phyloP scores from a whole-genome alignment of 2,797 vertebrate species.

The Discoglossus pictus region DNA sequence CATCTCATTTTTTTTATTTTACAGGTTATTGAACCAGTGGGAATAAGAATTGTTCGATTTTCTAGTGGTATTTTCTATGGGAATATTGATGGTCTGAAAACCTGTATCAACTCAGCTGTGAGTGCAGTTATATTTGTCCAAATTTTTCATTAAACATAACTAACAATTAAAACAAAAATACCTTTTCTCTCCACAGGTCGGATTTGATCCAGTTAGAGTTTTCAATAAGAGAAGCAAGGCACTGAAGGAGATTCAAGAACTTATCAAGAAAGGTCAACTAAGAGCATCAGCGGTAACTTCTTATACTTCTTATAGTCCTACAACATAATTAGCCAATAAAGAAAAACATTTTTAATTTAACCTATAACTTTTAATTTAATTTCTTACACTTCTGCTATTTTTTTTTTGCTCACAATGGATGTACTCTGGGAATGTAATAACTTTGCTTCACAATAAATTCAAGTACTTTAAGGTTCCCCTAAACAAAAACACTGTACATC shows the following conservation, averaged over 20 bases:
- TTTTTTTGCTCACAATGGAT: too few relatives aligned
- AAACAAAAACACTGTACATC: too few relatives aligned
- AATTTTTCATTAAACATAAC: too few relatives aligned
- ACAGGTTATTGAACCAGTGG: constrained; percentile 76
- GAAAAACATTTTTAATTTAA: too few relatives aligned
- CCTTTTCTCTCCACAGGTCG: constrained; percentile 68
- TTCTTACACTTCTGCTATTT: too few relatives aligned
- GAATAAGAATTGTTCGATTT: constrained; percentile 83
- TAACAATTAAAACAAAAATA: constrained; percentile 1
- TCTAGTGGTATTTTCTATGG: constrained; percentile 84
- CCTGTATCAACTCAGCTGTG: constrained; percentile 74
- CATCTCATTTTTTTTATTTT: too few relatives aligned
- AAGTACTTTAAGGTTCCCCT: too few relatives aligned
- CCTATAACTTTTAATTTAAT: too few relatives aligned
- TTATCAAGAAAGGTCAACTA: constrained; percentile 81
- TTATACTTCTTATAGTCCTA: too few relatives aligned
- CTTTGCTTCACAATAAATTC: too few relatives aligned
- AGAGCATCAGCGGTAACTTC: constrained; percentile 76
- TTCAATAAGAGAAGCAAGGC: constrained; percentile 85
- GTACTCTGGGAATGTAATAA: too few relatives aligned
- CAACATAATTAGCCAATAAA: too few relatives aligned
- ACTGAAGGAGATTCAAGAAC: constrained; percentile 77
- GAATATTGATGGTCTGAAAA: constrained; percentile 82
- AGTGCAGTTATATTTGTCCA: constrained; percentile 57
- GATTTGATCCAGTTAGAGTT: constrained; percentile 81